Base-by-base conservation (phyloP, 37 sponge, comb jelly and placozoan species). In the Ianthella basta region DNA sequence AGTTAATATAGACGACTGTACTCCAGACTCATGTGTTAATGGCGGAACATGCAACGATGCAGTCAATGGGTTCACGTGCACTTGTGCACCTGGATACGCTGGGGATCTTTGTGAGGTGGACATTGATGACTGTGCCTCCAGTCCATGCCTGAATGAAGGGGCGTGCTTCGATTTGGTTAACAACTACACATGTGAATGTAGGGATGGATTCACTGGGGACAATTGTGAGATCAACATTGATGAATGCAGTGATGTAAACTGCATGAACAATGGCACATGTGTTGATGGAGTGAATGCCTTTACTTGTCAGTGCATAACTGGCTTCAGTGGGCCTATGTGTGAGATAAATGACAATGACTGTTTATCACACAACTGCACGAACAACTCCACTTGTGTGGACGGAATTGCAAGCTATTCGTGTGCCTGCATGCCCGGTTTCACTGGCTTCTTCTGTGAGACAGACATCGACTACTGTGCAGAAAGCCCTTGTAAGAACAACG, bases 1-100 rank as follows among this genome's bases (percentile, higher is more conserved):
- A 1, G 77, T 50, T 12, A 59, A 80, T 34, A 29, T 80, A 1
- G 81, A 80, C 25, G 59, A 59, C 37, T 80, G 81, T 53, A 60
- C 27, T 14, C 29, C 29, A 27, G 24, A 30, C 36, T 13, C 55
- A 25, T 80, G 81, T 56, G 59, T 50, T 8, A 53, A 84, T 29
- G 24, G 56, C 70, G 70, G 72, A 20, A 67, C 50, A 16, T 65
- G 40, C 34, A 54, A 79, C 12, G 56, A 54, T 40, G 41, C 56
- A 20, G 36, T 79, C 54, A 82, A 82, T 61, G 80, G 54, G 15
- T 92, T 83, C 59, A 30, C 36, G n/a, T 95, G 96, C 65, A n/a
- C n/a, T 23, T 95, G 96, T 85, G 56, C 36, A 15, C 41, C 72
- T 40, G 93, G 93, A 6, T 92, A 79, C 69, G 75, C 80, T 69